A percentile compares a stretch with the other conserved stretches of the same genome.
Conservation (phyloP, 2,888 invertebrate genomes). For the Leptura quadrifasciata region DNA sequence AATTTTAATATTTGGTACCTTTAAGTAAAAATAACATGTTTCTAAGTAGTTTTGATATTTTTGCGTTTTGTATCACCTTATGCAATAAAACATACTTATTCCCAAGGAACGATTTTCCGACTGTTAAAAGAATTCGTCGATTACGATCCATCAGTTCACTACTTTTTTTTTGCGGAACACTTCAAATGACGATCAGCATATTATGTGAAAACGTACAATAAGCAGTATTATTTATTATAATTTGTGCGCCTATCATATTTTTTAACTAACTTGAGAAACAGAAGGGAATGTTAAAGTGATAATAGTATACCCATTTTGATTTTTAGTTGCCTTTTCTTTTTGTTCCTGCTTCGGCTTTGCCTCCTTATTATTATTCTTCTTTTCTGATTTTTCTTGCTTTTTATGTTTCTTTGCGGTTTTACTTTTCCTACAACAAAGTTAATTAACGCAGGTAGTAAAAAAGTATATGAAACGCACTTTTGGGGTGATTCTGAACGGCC, state of each 20-base stretch:
- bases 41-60: too few relatives aligned
- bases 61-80: too few relatives aligned
- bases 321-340: slow-evolving; percentile 61
- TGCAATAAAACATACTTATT: too few relatives aligned
- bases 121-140: too few relatives aligned
- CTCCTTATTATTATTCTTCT: slow-evolving; percentile 59
- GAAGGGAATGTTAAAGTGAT: slow-evolving; percentile 62
- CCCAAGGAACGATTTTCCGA: too few relatives aligned
- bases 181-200: too few relatives aligned
- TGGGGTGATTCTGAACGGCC: slow-evolving; percentile 49
- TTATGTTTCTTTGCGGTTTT: slow-evolving; percentile 53
- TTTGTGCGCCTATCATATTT: background rate
- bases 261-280: slow-evolving; percentile 55
- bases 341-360: slow-evolving; percentile 57
- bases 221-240: too few relatives aligned
- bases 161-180: too few relatives aligned
- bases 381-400: slow-evolving; percentile 55
- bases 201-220: too few relatives aligned
- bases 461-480: slow-evolving; percentile 54
- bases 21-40: too few relatives aligned
- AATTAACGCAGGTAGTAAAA: background rate
- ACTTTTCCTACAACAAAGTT: slow-evolving; percentile 51
- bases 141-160: too few relatives aligned
- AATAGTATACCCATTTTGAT: slow-evolving; percentile 66
- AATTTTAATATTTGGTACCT: too few relatives aligned